Base-by-base conservation (phyloP, 2,113 vertebrate species). In the Pseudorhombus dupliciocellatus region DNA sequence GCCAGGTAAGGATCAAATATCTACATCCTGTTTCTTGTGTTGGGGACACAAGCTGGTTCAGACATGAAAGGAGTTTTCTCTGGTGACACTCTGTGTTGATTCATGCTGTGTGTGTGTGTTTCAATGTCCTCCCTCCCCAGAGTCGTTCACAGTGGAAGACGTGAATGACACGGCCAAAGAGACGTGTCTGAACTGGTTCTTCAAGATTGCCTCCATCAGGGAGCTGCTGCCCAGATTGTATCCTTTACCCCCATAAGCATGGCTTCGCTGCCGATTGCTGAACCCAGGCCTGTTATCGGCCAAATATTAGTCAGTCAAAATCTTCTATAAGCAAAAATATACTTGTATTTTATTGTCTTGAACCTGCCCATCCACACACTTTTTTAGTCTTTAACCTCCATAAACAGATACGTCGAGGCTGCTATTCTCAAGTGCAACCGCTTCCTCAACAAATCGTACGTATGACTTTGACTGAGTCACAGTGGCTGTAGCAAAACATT, bases 151-250 rank as follows among this genome's bases (percentile, higher is more conserved):
- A 52, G 94, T 95, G 5, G 97, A 98, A 7, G 93, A 93, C 9
- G 96, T 98, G 55, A 97, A 95, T 0, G 98, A 99, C 89, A 97
- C 96, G 0, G 98, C 97, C 34, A 99, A 97, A 83, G 98, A 99
- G 91, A 99, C 97, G 1, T 99, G 98, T 66, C 93, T 99, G 56
- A 99, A 99, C 92, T 99, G 98, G 98, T 99, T 99, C 92, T 99
- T 98, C 92, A 99, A 99, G 92, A 97, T 98, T 56, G 98, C 97
- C 77, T 98, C 98, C 75, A 99, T 99, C 89, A 93, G 98, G 89
- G 97, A 99, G 77, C 96, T 99, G 62, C 93, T 98, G 86, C 96
- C 97, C 8, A 91, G 98, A 92, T 91, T 99, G 98, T 98, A 98
- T 99, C 97, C 95, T 94, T 93, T 26, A 34, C 15, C 53, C 15